Evolutionary conservation across 2,113 vertebrate genomes (phyloP).

Genomic region (Rhinopomastus cyanomelas): DNA sequence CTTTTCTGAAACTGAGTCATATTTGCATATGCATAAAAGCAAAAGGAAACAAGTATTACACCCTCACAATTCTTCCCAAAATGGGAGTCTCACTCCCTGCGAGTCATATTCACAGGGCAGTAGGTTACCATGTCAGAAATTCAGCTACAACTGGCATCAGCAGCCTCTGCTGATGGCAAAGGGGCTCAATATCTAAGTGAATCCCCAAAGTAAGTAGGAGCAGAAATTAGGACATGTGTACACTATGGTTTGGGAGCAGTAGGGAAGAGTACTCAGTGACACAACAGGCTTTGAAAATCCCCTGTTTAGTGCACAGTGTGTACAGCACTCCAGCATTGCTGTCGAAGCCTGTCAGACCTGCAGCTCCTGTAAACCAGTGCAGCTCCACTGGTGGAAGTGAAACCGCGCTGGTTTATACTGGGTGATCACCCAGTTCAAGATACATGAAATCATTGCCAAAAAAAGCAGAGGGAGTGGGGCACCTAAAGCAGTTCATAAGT

Average conservation of each 20-base stretch:
- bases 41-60: not conserved
- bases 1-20: not conserved
- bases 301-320: not conserved
- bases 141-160: accelerated
- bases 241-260: accelerated
- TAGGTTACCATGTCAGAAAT: not conserved
- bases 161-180: not conserved
- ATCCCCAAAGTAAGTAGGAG: not conserved
- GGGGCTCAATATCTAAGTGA: not conserved
- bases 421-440: not conserved
- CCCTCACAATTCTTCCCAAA: not conserved
- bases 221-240: not conserved
- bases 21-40: not conserved
- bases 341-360: not conserved
- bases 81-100: not conserved
- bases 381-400: not conserved
- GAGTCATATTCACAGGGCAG: not conserved
- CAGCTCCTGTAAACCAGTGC: accelerated
- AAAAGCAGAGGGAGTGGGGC: not conserved
- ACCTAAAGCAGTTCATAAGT: not conserved
- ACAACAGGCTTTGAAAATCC: not conserved
- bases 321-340: not conserved
- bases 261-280: not conserved
- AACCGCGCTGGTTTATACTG: not conserved
- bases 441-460: not conserved